Evolutionary conservation across 2,888 invertebrate genomes (phyloP).

Genomic region (Liposcelis brunnea): DNA sequence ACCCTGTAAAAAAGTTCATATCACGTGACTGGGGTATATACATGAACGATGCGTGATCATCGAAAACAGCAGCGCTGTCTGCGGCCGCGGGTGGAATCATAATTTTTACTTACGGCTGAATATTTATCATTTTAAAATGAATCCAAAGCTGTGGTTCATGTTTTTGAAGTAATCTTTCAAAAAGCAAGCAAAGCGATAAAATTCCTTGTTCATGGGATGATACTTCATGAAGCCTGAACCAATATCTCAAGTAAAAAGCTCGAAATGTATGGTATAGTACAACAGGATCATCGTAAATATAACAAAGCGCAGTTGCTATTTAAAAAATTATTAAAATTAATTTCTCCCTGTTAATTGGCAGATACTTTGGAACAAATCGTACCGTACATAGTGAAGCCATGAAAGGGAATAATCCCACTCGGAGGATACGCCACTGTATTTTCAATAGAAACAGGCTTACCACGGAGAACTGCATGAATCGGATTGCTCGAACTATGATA

Average conservation of each 20-base stretch:
- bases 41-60: no score
- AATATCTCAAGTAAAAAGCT: constrained; percentile 79
- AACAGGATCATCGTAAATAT: constrained; percentile 75
- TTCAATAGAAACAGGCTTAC: constrained; percentile 46
- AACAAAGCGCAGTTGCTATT: constrained; percentile 87
- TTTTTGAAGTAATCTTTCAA: constrained; percentile 75
- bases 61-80: no score
- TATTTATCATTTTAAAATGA: constrained; percentile 72
- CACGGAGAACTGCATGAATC: constrained; percentile 56
- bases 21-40: no score
- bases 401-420: constrained; percentile 88
- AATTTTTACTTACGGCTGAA: constrained; percentile 83
- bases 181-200: constrained; percentile 71
- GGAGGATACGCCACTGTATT: constrained; percentile 72
- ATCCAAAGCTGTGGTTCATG: constrained; percentile 82
- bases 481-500: constrained; percentile 36
- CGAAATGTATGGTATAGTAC: constrained; percentile 78
- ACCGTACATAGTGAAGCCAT: constrained; percentile 97
- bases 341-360: no score
- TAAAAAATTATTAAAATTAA: constrained; percentile 5
- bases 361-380: no score
- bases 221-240: constrained; percentile 80
- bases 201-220: constrained; percentile 89
- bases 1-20: constrained; percentile 46
- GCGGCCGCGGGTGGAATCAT: no score